Evolutionary conservation across 2,797 vertebrate species (phyloP).

Genomic region (Paratrypauchen microcephalus): DNA sequence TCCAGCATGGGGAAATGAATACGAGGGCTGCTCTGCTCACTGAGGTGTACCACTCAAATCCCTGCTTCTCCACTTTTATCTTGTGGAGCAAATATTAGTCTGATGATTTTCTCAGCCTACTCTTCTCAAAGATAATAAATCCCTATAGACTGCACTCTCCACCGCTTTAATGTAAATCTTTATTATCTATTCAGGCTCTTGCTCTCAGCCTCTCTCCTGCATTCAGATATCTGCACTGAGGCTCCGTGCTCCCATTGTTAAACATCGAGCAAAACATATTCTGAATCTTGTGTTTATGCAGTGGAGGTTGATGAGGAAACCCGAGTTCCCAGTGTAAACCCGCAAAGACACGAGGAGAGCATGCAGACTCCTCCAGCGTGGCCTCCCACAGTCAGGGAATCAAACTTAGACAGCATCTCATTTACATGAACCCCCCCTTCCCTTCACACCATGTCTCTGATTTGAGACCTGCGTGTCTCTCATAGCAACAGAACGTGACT

Average conservation of each 20-base stretch:
- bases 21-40: conserved; percentile 67
- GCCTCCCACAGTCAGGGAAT: neutral
- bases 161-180: conserved; percentile 66
- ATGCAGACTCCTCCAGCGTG: neutral
- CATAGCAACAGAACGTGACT: too few relatives aligned
- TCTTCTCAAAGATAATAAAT: conserved; percentile 62
- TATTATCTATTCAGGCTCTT: conserved; percentile 59
- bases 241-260: conserved; percentile 22
- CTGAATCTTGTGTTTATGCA: neutral
- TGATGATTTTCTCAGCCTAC: conserved; percentile 63
- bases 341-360: neutral
- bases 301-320: neutral
- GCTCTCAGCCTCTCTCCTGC: conserved; percentile 42
- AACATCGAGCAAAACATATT: conserved; percentile 15
- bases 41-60: conserved; percentile 68
- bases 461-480: too few relatives aligned
- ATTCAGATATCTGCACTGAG: conserved; percentile 41
- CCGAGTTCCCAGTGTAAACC: neutral
- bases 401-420: neutral
- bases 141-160: conserved; percentile 51
- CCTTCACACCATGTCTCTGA: too few relatives aligned
- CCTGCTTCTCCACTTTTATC: conserved; percentile 70
- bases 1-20: conserved; percentile 70
- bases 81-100: conserved; percentile 73
- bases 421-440: too few relatives aligned